A percentile compares a stretch with the other conserved stretches of the same genome.
These are phyloP conservation scores for Phymastichus coffea DNA, from an alignment of 1,140 invertebrate species.

Conservation along the genomic window DNA sequence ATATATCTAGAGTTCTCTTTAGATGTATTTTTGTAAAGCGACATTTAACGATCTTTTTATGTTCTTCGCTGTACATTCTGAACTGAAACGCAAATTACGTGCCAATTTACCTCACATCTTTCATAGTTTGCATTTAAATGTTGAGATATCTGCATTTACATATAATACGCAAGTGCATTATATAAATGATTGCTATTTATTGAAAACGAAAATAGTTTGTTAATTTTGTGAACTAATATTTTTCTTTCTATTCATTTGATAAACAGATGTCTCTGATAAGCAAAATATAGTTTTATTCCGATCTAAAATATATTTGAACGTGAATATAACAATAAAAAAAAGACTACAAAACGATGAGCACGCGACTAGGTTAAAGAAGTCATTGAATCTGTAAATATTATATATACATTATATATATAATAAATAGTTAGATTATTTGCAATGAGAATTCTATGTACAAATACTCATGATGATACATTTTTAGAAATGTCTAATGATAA, in stretches of 20 bases:
- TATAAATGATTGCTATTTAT: neutral
- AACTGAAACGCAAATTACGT: slow-evolving; percentile 16
- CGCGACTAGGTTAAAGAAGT: neutral
- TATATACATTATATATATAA: slow-evolving; percentile 4
- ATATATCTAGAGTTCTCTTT: slow-evolving; percentile 9
- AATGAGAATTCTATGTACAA: neutral
- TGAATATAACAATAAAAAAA: slow-evolving; percentile 11
- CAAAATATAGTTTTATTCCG: neutral
- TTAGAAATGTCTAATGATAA: too few relatives aligned
- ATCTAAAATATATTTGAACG: slow-evolving; percentile 1
- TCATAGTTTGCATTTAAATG: slow-evolving; percentile 23
- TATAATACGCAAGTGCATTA: slow-evolving; percentile 1
- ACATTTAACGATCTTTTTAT: neutral
- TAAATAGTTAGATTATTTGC: neutral
- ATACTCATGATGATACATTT: too few relatives aligned
- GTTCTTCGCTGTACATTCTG: neutral
- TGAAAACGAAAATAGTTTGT: neutral
- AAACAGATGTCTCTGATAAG: too few relatives aligned
- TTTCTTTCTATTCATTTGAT: slow-evolving; percentile 5
- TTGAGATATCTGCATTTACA: slow-evolving; percentile 19
- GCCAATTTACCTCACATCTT: slow-evolving; percentile 21
- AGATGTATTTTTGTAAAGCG: neutral
- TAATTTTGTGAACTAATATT: slow-evolving; percentile 2
- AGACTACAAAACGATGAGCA: neutral
- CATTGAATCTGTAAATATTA: slow-evolving; percentile 13